These are phyloP conservation scores for Pomacea canaliculata DNA, from an alignment of 2,888 invertebrate genomes.

Conservation along the genomic window DNA sequence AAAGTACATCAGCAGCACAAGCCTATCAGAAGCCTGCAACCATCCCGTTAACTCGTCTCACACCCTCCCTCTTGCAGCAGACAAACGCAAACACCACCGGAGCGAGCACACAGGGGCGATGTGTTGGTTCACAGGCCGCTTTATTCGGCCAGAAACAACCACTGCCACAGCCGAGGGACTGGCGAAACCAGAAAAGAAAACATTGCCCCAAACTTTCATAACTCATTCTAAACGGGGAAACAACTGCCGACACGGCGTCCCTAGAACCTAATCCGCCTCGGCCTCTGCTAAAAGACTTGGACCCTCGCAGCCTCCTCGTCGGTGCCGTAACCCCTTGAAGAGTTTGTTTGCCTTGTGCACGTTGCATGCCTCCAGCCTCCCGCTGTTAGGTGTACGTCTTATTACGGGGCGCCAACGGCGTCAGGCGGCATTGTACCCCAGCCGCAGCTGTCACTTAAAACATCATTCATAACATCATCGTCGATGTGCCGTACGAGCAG, in stretches of 20 bases:
- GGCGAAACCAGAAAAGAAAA: neutral
- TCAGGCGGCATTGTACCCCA: too few species aligned
- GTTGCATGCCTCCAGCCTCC: too few species aligned
- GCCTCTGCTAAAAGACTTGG: too few species aligned
- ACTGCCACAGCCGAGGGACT: neutral
- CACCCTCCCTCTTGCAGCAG: neutral
- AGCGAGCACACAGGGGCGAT: neutral
- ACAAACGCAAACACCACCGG: neutral
- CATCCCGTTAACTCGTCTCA: too few species aligned
- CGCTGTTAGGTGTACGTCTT: too few species aligned
- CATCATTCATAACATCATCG: too few species aligned
- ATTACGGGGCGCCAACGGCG: too few species aligned
- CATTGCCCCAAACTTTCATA: constrained; percentile 4
- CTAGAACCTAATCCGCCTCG: too few species aligned
- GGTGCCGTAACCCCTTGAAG: neutral
- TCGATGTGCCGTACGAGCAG: too few species aligned
- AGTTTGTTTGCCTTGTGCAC: neutral
- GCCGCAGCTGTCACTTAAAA: too few species aligned
- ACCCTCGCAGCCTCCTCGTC: neutral
- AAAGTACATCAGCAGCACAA: too few species aligned
- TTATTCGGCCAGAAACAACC: neutral
- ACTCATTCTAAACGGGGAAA: constrained; percentile 6
- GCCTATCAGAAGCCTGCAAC: too few species aligned
- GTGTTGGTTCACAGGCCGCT: constrained; percentile 1
- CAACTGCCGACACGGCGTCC: neutral